Evolutionary conservation across 2,888 invertebrate genomes (phyloP).

Genomic region (Physocephala rufipes): DNA sequence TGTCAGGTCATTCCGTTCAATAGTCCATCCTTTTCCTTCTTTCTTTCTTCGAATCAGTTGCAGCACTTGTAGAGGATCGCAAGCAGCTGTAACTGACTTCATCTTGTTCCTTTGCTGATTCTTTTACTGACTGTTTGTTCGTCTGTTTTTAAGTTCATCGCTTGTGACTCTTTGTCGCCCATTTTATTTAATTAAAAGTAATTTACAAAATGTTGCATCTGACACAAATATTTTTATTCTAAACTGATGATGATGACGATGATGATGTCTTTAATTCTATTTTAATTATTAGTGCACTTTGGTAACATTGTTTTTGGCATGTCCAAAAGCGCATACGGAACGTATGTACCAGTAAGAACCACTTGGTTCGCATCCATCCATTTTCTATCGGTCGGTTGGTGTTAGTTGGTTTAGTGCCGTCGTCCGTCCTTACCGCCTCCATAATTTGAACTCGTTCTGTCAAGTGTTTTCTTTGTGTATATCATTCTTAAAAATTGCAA

Average conservation of each 20-base stretch:
- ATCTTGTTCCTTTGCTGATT: no score
- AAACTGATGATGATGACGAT: neutral
- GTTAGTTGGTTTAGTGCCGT: conserved; percentile 5
- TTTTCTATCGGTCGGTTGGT: conserved; percentile 13
- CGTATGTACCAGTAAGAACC: neutral
- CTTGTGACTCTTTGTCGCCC: conserved; percentile 29
- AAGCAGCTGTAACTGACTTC: no score
- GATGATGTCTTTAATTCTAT: conserved; percentile 36
- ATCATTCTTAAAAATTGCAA: conserved; percentile 34
- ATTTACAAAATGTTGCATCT: conserved; percentile 43
- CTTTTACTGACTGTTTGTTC: neutral
- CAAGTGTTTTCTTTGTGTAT: conserved; percentile 45
- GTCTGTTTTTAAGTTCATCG: conserved; percentile 10
- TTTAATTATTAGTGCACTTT: conserved; percentile 34
- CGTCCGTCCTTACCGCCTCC: conserved; percentile 43
- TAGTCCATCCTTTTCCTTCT: no score
- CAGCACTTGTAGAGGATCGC: no score
- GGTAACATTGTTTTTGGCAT: conserved; percentile 23
- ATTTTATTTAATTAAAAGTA: conserved; percentile 52
- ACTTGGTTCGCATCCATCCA: conserved; percentile 29
- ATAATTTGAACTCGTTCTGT: conserved; percentile 50
- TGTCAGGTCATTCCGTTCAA: conserved; percentile 3
- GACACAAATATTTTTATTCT: conserved; percentile 36
- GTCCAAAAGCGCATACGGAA: conserved; percentile 29
- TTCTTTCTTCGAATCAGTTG: neutral